Percentiles rank a stretch among this genome's conserved stretches.
These are phyloP conservation scores for Polyploca ridens DNA, from an alignment of 2,888 invertebrate genomes.

Conservation along the genomic window DNA sequence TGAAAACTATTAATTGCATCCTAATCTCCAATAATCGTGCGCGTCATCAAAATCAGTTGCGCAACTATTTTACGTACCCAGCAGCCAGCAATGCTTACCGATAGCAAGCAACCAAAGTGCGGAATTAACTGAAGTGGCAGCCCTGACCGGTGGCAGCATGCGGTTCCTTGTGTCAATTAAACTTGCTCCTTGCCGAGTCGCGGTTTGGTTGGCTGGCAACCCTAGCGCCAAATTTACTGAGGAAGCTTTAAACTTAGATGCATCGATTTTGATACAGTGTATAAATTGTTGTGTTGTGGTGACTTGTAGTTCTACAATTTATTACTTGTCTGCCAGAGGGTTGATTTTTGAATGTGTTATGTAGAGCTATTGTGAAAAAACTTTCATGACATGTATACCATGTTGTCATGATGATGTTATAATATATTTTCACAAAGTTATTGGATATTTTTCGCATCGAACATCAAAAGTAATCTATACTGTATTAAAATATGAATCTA, in stretches of 20 bases:
- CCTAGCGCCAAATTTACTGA: conserved; percentile 42
- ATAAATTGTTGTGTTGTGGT: background rate
- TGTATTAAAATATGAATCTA: no score
- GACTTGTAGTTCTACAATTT: background rate
- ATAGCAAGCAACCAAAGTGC: conserved; percentile 3
- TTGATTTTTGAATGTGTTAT: background rate
- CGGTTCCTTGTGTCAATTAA: conserved; percentile 57
- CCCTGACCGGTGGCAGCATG: conserved; percentile 25
- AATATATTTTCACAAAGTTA: no score
- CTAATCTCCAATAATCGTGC: background rate
- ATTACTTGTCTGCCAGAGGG: background rate
- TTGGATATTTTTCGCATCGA: no score
- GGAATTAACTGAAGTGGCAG: conserved; percentile 14
- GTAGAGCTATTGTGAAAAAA: no score
- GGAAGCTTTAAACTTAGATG: conserved; percentile 33
- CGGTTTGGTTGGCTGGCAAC: conserved; percentile 23
- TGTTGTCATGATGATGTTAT: no score
- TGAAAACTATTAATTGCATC: background rate
- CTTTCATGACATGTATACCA: no score
- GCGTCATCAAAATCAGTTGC: background rate
- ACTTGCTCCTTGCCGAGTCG: conserved; percentile 35
- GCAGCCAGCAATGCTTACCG: background rate
- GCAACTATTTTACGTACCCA: background rate
- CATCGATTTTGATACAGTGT: background rate
- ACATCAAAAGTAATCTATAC: no score